Base-by-base conservation (phyloP, 2,113 vertebrate species). In the Lycaon pictus region DNA sequence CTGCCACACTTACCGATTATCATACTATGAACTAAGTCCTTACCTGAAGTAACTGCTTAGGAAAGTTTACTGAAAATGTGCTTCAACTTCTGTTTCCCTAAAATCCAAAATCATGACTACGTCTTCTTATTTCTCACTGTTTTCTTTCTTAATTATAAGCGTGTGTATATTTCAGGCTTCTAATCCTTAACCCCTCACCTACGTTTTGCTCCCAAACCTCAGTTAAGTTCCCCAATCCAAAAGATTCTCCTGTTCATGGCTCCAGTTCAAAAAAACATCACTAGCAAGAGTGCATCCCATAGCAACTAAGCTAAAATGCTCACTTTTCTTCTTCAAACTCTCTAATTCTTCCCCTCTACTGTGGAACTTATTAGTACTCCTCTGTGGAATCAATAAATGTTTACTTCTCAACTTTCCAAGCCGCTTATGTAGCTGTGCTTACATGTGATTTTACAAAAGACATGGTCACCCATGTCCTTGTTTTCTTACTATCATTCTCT, bases 161-260 rank as follows among this genome's bases (percentile, higher is more conserved):
- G 92, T 72, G 5, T 25, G 0, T n/a, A 10, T 51, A 88, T 87
- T 81, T 91, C 25, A 48, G 19, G 27, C 32, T 53, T 69, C 13
- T 58, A 16, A 17, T 1, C 3, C 8, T 9, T 84, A 55, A 74
- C 0, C 3, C 1, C 11, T 27, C 1, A 20, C 3, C 7, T 0
- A 17, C 80, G 71, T 35, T 69, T 81, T 85, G 5, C 11, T 84
- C 17, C 51, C 2, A 86, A 81, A 35, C 27, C 29, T n/a, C 8
- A 23, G 55, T 77, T 71, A 25, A 84, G 0, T 85, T 85, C 72
- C 13, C 20, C 20, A n/a, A 0, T 63, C 89, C 4, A 29, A 5
- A 19, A 8, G n/a, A 17, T 20, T 92, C n/a, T 10, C 63, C 9
- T 69, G 9, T 88, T 87, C 58, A 17, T 9, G 1, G 10, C 51